Percentiles rank a stretch among this genome's conserved stretches.
Conservation (phyloP, 2,113 vertebrate species). For the Hemibagrus wyckioides region DNA sequence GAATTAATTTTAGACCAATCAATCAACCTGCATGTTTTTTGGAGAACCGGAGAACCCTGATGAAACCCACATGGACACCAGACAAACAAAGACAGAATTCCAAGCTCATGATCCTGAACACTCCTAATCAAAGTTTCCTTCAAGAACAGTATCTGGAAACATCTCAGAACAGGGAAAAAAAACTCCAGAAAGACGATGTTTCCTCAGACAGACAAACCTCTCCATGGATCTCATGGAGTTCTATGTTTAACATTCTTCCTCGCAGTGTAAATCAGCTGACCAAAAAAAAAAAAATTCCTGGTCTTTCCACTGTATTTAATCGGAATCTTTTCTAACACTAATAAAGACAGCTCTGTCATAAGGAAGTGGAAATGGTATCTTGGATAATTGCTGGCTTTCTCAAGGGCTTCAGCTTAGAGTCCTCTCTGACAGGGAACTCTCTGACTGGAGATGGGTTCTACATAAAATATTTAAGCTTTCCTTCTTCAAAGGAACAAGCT, state of each 20-base stretch:
- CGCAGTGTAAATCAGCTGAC: not conserved
- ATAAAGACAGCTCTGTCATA: not conserved
- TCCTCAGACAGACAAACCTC: not conserved
- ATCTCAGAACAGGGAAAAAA: not conserved
- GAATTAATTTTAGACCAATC: not conserved
- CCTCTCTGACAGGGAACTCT: not conserved
- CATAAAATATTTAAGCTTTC: conserved; percentile 6
- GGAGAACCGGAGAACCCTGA: not conserved
- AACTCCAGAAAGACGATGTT: no score
- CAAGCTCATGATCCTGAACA: not conserved
- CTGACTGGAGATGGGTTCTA: not conserved
- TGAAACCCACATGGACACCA: not conserved
- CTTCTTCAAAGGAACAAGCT: not conserved
- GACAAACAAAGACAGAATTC: not conserved
- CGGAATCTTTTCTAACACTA: not conserved
- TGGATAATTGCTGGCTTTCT: conserved; percentile 3
- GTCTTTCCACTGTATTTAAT: not conserved
- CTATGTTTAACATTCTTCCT: not conserved
- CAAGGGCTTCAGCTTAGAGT: not conserved
- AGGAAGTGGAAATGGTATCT: not conserved
- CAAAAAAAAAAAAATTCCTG: not conserved
- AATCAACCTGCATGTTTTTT: not conserved
- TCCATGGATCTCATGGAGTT: not conserved
- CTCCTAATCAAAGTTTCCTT: not conserved
- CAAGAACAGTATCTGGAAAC: not conserved